A percentile compares a stretch with the other conserved stretches of the same genome.
Evolutionary conservation across 2,113 vertebrate genomes (phyloP).

Genomic region (Neotoma lepida): DNA sequence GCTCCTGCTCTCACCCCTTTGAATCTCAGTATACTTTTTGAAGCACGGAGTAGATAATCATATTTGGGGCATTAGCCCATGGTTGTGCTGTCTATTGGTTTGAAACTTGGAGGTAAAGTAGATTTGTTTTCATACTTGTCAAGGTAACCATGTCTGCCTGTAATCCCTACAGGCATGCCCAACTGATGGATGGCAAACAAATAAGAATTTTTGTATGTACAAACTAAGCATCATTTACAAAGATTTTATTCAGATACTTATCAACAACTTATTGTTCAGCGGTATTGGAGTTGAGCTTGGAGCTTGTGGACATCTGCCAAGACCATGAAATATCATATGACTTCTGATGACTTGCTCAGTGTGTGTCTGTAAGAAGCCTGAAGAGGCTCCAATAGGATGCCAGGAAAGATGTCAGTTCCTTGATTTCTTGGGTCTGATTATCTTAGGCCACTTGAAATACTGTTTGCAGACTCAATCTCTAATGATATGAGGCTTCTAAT

Average conservation of each 20-base stretch:
- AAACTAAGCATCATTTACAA: conserved; percentile 56
- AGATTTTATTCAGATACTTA: conserved; percentile 63
- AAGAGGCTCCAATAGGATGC: conserved; percentile 5
- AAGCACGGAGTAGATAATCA: background rate
- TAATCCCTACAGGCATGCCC: conserved; percentile 50
- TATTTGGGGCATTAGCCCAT: conserved; percentile 48
- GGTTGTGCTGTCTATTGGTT: conserved; percentile 37
- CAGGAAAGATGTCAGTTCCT: conserved; percentile 6
- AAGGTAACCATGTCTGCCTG: conserved; percentile 42
- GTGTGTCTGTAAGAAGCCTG: background rate
- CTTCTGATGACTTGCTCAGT: conserved; percentile 46
- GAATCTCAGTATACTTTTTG: conserved; percentile 27
- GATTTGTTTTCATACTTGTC: conserved; percentile 63
- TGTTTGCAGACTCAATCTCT: conserved; percentile 16
- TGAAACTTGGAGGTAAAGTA: conserved; percentile 43
- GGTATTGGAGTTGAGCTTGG: conserved; percentile 42
- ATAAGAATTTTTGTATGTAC: conserved; percentile 65
- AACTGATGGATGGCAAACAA: conserved; percentile 59
- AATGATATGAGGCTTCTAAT: conserved; percentile 1
- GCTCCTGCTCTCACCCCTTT: background rate
- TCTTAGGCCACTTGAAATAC: background rate
- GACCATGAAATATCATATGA: conserved; percentile 37
- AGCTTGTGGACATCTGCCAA: background rate
- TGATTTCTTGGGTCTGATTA: background rate
- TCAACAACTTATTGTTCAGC: conserved; percentile 59